phyloP scores from a whole-genome alignment of 2,113 vertebrate species.

The Carassius gibelio region DNA sequence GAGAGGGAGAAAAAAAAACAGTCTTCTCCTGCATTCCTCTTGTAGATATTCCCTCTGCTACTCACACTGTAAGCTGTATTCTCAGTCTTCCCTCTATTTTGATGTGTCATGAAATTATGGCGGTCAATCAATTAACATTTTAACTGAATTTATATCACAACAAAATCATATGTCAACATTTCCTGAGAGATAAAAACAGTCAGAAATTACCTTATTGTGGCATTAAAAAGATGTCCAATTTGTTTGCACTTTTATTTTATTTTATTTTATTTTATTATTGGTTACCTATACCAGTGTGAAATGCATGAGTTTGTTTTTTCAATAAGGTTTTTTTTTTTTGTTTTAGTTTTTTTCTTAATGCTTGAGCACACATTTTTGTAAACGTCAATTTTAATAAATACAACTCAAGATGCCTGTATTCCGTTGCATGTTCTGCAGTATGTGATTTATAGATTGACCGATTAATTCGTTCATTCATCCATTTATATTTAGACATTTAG shows the following conservation, averaged over 20 bases:
- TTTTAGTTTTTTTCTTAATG: background rate
- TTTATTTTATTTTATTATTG: background rate
- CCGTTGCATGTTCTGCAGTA: no score
- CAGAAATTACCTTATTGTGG: background rate
- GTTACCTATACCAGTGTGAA: background rate
- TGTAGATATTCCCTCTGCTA: constrained; percentile 46
- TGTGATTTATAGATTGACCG: no score
- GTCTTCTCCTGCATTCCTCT: constrained; percentile 51
- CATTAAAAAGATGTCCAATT: background rate
- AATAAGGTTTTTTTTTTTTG: background rate
- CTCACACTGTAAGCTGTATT: constrained; percentile 27
- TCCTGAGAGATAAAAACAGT: background rate
- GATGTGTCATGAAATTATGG: background rate
- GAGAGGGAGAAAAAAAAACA: constrained; percentile 8
- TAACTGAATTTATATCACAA: background rate
- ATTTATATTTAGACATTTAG: no score
- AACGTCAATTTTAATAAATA: no score
- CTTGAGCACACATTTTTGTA: no score
- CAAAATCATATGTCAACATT: background rate
- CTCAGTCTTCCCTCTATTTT: background rate
- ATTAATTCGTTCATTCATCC: no score
- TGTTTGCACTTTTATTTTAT: background rate
- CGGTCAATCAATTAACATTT: background rate
- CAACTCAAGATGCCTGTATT: no score
- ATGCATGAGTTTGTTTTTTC: background rate